Evolutionary conservation across 2,113 vertebrate genomes (phyloP).

Genomic region (Actenoides lindsayi): DNA sequence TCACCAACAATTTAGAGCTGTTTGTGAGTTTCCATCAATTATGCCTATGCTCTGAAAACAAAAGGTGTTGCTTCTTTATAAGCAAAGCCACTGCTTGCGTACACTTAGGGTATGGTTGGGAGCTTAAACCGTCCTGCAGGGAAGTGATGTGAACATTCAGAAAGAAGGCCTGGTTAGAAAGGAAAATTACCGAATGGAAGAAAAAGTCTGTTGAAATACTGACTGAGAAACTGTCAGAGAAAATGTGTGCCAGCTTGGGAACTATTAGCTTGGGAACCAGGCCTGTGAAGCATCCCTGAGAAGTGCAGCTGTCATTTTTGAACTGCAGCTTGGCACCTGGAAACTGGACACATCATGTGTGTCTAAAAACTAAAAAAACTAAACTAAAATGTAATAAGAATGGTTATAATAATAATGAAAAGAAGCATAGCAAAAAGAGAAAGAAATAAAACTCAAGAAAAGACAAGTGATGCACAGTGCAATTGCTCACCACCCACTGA

Average conservation of each 20-base stretch:
- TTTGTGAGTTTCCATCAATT: background rate
- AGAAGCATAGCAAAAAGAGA: background rate
- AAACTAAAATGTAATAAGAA: background rate
- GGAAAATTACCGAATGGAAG: background rate
- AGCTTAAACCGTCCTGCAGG: background rate
- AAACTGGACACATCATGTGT: background rate
- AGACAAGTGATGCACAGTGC: background rate
- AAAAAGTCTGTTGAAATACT: background rate
- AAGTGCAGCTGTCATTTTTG: background rate
- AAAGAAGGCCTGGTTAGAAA: background rate
- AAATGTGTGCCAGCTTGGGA: background rate
- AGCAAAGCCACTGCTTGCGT: background rate
- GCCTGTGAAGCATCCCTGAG: background rate
- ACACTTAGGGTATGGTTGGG: background rate
- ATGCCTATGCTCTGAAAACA: background rate
- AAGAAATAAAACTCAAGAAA: background rate
- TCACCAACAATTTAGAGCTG: background rate
- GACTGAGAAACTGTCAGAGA: background rate
- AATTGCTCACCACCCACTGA: background rate
- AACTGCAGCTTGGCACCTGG: background rate
- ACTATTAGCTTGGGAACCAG: background rate
- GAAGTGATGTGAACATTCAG: background rate
- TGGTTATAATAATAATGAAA: background rate
- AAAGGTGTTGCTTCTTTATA: background rate
- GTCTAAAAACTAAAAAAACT: too few species aligned